These are phyloP conservation scores for Monopis laevigella DNA, from an alignment of 2,888 invertebrate species.

Conservation along the genomic window DNA sequence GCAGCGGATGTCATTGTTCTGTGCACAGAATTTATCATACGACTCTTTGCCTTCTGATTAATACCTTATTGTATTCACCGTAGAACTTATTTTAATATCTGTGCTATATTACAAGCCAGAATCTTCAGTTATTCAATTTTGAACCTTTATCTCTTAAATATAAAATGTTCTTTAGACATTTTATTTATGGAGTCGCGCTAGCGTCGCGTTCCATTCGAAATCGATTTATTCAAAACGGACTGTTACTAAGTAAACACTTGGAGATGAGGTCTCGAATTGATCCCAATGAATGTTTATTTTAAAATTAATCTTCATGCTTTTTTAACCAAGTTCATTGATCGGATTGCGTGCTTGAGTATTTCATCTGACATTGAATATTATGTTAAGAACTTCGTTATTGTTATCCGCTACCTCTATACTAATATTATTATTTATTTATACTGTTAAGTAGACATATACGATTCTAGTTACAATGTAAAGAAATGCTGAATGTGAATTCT, in stretches of 20 bases:
- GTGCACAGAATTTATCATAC: constrained; percentile 18
- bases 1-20: constrained; percentile 35
- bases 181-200: constrained; percentile 8
- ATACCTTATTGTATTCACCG: constrained; percentile 21
- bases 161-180: not conserved
- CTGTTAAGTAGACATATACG: too few species aligned
- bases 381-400: not conserved
- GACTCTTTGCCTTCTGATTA: too few species aligned
- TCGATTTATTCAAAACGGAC: constrained; percentile 54
- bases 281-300: constrained; percentile 55
- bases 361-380: not conserved
- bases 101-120: constrained; percentile 4
- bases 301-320: constrained; percentile 47
- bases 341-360: constrained; percentile 21
- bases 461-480: too few species aligned
- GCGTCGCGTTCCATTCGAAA: constrained; percentile 31
- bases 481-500: too few species aligned
- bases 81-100: constrained; percentile 22
- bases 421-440: constrained; percentile 9
- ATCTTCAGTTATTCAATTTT: not conserved
- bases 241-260: constrained; percentile 62
- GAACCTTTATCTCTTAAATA: not conserved
- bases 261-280: constrained; percentile 51
- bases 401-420: not conserved
- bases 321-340: constrained; percentile 37